Evolutionary conservation across 2,888 invertebrate genomes (phyloP).

Genomic region (Melipona beecheii): DNA sequence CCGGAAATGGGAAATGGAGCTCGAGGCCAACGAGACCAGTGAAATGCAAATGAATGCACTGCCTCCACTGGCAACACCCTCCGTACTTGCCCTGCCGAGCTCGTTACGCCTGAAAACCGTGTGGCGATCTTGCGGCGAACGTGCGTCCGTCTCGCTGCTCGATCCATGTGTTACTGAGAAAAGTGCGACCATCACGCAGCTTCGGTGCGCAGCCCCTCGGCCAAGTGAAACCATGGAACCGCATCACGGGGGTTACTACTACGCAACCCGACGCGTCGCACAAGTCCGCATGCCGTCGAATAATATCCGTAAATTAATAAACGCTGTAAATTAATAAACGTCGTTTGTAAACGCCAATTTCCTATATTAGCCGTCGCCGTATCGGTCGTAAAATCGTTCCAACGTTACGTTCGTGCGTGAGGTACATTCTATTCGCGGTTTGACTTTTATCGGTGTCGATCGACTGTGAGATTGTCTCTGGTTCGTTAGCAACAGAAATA

Average conservation of each 20-base stretch:
- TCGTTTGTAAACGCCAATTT: constrained; percentile 11
- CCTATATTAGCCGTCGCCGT: background rate
- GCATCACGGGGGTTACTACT: constrained; percentile 26
- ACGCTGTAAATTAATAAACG: background rate
- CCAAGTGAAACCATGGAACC: constrained; percentile 40
- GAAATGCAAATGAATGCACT: constrained; percentile 68
- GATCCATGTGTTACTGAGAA: constrained; percentile 56
- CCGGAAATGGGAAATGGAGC: constrained; percentile 61
- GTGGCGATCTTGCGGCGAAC: constrained; percentile 33
- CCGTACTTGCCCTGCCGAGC: constrained; percentile 30
- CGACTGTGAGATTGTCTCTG: too few species aligned
- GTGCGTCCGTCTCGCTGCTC: constrained; percentile 61
- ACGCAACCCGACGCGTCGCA: background rate
- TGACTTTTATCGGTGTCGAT: background rate
- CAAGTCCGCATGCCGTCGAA: constrained; percentile 10
- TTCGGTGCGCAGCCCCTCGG: constrained; percentile 31
- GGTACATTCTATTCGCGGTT: background rate
- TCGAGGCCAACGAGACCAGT: constrained; percentile 60
- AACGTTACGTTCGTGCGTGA: background rate
- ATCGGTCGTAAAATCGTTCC: background rate
- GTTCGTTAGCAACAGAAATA: too few species aligned
- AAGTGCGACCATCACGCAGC: constrained; percentile 41
- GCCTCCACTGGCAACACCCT: constrained; percentile 45
- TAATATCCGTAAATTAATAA: constrained; percentile 35
- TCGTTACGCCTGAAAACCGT: constrained; percentile 37